Percentiles rank a stretch among this genome's conserved stretches.
These are phyloP conservation scores for Cinclus mexicanus DNA, from an alignment of 2,113 vertebrate genomes.

Conservation along the genomic window DNA sequence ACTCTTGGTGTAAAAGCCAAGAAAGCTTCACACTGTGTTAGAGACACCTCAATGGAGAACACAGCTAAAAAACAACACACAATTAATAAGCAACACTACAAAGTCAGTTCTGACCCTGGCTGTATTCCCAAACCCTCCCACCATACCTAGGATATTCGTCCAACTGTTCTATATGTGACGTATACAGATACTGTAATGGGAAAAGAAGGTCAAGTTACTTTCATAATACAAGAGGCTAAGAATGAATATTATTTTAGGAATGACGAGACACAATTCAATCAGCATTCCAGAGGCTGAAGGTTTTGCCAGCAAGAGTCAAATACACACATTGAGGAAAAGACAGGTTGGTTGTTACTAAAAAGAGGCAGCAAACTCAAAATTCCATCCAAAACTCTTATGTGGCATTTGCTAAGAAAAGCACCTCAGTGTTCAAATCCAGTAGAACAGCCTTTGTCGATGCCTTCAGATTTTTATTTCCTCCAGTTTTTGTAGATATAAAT, in stretches of 20 bases:
- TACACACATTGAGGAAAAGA: background rate
- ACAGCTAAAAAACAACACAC: background rate
- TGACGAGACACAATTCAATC: background rate
- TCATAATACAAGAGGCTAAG: background rate
- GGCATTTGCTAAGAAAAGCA: background rate
- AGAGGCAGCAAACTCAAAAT: background rate
- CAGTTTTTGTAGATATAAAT: background rate
- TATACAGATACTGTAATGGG: background rate
- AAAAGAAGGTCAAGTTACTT: background rate
- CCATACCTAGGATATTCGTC: background rate
- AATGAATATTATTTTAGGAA: background rate
- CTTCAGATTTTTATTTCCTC: background rate
- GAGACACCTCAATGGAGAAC: background rate
- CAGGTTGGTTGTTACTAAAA: background rate
- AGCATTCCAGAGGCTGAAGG: background rate
- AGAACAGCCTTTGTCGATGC: background rate
- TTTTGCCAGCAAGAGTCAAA: background rate
- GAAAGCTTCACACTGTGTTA: background rate
- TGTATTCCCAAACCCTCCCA: background rate
- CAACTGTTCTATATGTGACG: background rate
- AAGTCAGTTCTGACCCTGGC: background rate
- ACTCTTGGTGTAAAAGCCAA: background rate
- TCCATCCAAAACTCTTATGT: background rate
- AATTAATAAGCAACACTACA: background rate
- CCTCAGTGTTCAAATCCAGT: background rate